These are phyloP conservation scores for Argyrosomus regius DNA, from an alignment of 2,797 vertebrate species.

Conservation along the genomic window DNA sequence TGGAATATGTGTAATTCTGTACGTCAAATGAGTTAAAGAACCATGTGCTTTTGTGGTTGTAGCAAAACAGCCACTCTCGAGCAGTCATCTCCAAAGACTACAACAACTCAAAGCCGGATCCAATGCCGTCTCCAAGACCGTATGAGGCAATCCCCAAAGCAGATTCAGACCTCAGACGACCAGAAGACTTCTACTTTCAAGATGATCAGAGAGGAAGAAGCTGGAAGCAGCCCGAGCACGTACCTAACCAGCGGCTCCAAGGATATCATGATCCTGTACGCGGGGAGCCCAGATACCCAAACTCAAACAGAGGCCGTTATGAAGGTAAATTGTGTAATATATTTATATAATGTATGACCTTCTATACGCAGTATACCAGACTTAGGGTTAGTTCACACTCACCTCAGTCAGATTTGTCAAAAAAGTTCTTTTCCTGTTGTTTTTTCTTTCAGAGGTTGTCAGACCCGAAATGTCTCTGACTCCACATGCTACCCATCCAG, in stretches of 20 bases:
- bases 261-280: slow-evolving; percentile 34
- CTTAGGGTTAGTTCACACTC: background rate
- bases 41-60: slow-evolving; percentile 5
- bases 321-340: slow-evolving; percentile 66
- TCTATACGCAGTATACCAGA: background rate
- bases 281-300: slow-evolving; percentile 42
- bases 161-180: slow-evolving; percentile 50
- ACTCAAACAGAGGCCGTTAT: slow-evolving; percentile 57
- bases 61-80: slow-evolving; percentile 58
- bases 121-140: slow-evolving; percentile 29
- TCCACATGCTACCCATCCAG: slow-evolving; percentile 21
- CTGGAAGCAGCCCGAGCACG: slow-evolving; percentile 49
- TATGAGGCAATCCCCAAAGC: slow-evolving; percentile 56
- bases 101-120: slow-evolving; percentile 39
- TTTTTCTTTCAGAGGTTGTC: slow-evolving; percentile 61
- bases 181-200: slow-evolving; percentile 44
- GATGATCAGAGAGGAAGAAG: slow-evolving; percentile 44
- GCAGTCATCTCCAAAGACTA: slow-evolving; percentile 58
- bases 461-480: background rate
- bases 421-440: background rate
- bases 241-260: slow-evolving; percentile 28
- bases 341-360: background rate
- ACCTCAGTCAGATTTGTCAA: background rate
- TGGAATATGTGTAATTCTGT: background rate
- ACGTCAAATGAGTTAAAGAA: slow-evolving; percentile 16